A percentile compares a stretch with the other conserved stretches of the same genome.
phyloP scores from a whole-genome alignment of 2,113 vertebrate species.

The Pampusana beccarii region DNA sequence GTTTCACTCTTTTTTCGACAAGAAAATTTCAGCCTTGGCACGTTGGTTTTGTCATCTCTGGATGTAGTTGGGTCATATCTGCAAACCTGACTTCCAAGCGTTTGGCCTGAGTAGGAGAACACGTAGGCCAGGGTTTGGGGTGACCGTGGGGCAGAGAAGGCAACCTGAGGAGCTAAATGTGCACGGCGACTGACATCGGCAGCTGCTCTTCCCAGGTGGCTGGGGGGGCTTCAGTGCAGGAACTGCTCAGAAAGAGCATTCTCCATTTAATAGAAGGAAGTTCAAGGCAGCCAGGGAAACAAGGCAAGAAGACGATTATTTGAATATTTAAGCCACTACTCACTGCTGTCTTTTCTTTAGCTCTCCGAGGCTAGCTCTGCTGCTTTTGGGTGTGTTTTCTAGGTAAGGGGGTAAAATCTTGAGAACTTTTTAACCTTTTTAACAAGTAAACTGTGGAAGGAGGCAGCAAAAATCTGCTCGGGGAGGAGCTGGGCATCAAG shows the following conservation, averaged over 20 bases:
- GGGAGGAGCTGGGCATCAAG: background rate
- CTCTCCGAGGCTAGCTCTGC: background rate
- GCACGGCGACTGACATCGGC: accelerated
- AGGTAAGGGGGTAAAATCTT: background rate
- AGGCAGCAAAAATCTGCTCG: background rate
- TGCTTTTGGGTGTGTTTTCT: background rate
- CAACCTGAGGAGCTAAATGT: background rate
- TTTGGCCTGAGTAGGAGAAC: background rate
- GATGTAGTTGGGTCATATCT: background rate
- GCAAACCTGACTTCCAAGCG: background rate
- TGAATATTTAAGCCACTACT: background rate
- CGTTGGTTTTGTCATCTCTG: background rate
- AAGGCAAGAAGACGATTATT: background rate
- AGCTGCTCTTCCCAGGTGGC: background rate
- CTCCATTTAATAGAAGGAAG: background rate
- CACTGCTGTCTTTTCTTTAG: background rate
- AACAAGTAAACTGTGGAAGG: background rate
- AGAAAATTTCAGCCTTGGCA: background rate
- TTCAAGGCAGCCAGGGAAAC: background rate
- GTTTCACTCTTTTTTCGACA: background rate
- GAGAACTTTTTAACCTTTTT: background rate
- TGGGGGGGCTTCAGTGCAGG: background rate
- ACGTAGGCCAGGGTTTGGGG: background rate
- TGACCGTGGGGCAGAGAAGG: background rate
- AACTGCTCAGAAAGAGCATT: background rate